phyloP scores from a whole-genome alignment of 2,797 vertebrate species.

The Apogon talboti region DNA sequence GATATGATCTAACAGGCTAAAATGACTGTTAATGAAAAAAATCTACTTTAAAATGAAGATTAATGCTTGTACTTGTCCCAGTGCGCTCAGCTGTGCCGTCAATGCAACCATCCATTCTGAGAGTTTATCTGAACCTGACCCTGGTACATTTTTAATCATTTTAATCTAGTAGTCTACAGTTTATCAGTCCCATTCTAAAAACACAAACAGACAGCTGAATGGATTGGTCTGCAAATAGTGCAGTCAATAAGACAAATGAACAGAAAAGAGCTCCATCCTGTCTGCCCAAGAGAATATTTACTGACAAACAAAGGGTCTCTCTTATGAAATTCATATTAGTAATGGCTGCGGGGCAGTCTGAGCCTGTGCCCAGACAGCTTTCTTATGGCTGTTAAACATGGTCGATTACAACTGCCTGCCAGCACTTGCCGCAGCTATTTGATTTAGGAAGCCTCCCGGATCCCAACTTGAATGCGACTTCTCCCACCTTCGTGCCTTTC shows the following conservation, averaged over 20 bases:
- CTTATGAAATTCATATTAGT: slow-evolving; percentile 35
- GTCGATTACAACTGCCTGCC: slow-evolving; percentile 38
- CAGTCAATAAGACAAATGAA: slow-evolving; percentile 19
- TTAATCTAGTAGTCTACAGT: slow-evolving; percentile 1
- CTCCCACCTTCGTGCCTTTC: slow-evolving; percentile 33
- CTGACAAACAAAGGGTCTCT: slow-evolving; percentile 22
- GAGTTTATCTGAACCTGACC: slow-evolving; percentile 17
- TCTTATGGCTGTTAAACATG: slow-evolving; percentile 29
- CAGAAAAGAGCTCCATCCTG: slow-evolving; percentile 3
- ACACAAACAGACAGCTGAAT: slow-evolving; percentile 24
- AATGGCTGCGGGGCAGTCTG: slow-evolving; percentile 6
- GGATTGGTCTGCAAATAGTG: slow-evolving; percentile 4
- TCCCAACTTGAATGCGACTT: slow-evolving; percentile 33
- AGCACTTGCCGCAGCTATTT: slow-evolving; percentile 31
- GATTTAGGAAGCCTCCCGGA: slow-evolving; percentile 38
- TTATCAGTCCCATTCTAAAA: slow-evolving; percentile 22
- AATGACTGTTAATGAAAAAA: slow-evolving; percentile 4
- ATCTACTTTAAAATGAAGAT: slow-evolving; percentile 10
- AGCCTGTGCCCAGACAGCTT: slow-evolving; percentile 11
- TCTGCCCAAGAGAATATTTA: slow-evolving; percentile 27
- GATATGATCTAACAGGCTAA: slow-evolving; percentile 15
- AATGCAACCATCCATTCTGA: slow-evolving; percentile 8
- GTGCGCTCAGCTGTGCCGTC: slow-evolving; percentile 22
- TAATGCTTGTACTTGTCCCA: background rate
- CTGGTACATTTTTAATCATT: slow-evolving; percentile 10